Base-by-base conservation (phyloP, 37 sponge, comb jelly and placozoan species). In the Diacarnus erythraeanus region DNA sequence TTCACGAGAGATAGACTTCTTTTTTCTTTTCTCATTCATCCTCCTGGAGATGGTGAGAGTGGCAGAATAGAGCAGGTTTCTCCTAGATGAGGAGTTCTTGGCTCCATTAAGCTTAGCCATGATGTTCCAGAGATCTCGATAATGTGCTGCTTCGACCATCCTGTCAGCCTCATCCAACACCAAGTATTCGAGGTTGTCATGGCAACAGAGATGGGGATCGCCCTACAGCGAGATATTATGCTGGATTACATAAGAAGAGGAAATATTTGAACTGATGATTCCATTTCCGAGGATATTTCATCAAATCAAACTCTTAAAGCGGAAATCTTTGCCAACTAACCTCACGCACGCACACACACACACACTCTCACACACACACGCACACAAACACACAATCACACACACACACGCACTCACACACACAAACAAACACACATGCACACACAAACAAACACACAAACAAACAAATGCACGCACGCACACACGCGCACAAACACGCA, bases 151-250 rank as follows among this genome's bases (percentile, higher is more conserved):
- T 74, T 94, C 97, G 18, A 99, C 84, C 99, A 99, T 94, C 40
- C 97, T 72, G 77, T 99, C 99, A 56, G 93, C 99, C 61, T 99
- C 99, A 64, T 99, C 97, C 54, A 99, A 71, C 0, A 99, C 97
- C 35, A 99, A 84, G 47, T 79, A 92, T 42, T 59, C 74, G 12
- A 99, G 66, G 51, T 47, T 47, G 12, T 47, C 51, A 47, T 47
- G 12, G 51, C 51, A 47, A 47, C 51, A 47, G 51, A 47, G 51
- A 47, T 47, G 51, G 20, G 77, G 80, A 59, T 92, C 40, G 21
- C 85, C 92, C 90, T 97, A 69, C 40, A 64, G n/a, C 22, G 38
- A 33, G 30, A 68, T 35, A 47, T 15, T 47, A 47, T 15, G 6
- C 6, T 15, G 6, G 12, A 47, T 47, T 15, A 47, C 12, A 47